Evolutionary conservation across 1,140 invertebrate genomes (phyloP).

Genomic region (Helicoverpa armigera): DNA sequence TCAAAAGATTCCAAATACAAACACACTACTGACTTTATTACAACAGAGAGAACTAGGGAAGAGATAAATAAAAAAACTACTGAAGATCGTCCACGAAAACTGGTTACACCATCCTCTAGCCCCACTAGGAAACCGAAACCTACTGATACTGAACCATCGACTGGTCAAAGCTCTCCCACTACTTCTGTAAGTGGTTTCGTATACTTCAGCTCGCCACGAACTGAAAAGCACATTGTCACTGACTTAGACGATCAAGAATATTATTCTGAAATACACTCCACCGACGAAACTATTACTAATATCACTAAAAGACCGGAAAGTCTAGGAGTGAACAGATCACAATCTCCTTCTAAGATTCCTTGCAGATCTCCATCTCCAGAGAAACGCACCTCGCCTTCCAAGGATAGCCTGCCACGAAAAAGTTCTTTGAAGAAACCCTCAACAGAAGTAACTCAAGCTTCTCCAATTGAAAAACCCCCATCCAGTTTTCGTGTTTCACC

Average conservation of each 20-base stretch:
- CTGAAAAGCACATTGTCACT: conserved; percentile 72
- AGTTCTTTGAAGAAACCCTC: conserved; percentile 84
- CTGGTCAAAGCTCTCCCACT: conserved; percentile 84
- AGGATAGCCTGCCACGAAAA: conserved; percentile 78
- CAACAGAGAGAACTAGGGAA: conserved; percentile 66
- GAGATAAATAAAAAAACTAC: conserved; percentile 65
- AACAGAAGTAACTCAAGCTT: conserved; percentile 60
- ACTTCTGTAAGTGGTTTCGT: conserved; percentile 85
- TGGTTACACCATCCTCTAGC: conserved; percentile 80
- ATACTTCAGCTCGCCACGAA: conserved; percentile 75
- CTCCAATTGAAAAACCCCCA: conserved; percentile 78
- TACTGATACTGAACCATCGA: conserved; percentile 72
- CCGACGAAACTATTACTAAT: conserved; percentile 50
- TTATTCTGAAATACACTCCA: conserved; percentile 52
- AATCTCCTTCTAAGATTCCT: conserved; percentile 77
- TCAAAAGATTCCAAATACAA: conserved; percentile 64
- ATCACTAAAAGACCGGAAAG: conserved; percentile 55
- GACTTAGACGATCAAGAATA: conserved; percentile 75
- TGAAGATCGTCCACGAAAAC: conserved; percentile 70
- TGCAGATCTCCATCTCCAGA: conserved; percentile 79
- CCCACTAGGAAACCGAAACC: conserved; percentile 78
- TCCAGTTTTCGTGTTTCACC: conserved; percentile 78
- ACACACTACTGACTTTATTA: conserved; percentile 66
- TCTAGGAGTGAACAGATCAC: conserved; percentile 60
- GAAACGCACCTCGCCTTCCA: conserved; percentile 64